Percentiles rank a stretch among this genome's conserved stretches.
These are phyloP conservation scores for Sphaerophoria rueppellii DNA, from an alignment of 2,888 invertebrate genomes.

Conservation along the genomic window DNA sequence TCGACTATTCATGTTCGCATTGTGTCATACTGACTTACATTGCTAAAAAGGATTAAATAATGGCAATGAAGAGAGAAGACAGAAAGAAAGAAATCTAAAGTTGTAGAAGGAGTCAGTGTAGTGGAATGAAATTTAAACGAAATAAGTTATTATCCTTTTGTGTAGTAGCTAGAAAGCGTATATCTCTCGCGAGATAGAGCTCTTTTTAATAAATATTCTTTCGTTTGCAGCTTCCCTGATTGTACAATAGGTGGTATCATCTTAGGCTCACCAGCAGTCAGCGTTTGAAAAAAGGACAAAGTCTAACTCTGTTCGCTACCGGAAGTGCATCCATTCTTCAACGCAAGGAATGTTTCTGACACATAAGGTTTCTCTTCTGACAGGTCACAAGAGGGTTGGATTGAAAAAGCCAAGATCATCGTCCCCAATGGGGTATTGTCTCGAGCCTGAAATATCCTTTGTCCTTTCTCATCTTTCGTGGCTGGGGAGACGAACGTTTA, in stretches of 20 bases:
- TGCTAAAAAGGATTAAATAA: conserved; percentile 61
- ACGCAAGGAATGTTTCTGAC: conserved; percentile 61
- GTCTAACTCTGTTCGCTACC: conserved; percentile 21
- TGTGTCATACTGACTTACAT: conserved; percentile 73
- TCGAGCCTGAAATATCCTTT: conserved; percentile 8
- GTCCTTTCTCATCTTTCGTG: background rate
- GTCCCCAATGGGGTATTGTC: conserved; percentile 19
- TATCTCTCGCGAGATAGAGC: conserved; percentile 40
- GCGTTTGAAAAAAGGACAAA: conserved; percentile 1
- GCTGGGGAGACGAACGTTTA: conserved; percentile 48
- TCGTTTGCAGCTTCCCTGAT: conserved; percentile 60
- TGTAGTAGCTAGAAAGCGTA: conserved; percentile 30
- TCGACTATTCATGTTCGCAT: conserved; percentile 68
- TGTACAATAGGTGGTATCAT: conserved; percentile 43
- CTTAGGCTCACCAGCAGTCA: conserved; percentile 46
- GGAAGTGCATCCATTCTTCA: conserved; percentile 67
- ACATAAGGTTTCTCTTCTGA: conserved; percentile 52
- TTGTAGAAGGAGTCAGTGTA: conserved; percentile 8
- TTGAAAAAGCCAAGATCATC: conserved; percentile 40
- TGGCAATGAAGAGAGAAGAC: conserved; percentile 14
- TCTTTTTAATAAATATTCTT: conserved; percentile 63
- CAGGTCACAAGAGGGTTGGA: conserved; percentile 7
- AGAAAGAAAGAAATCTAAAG: conserved; percentile 2
- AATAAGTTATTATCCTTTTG: conserved; percentile 71
- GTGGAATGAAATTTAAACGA: conserved; percentile 31